Percentiles rank a stretch among this genome's conserved stretches.
Evolutionary conservation across 2,888 invertebrate genomes (phyloP).

Genomic region (Drosophila fungiperda): DNA sequence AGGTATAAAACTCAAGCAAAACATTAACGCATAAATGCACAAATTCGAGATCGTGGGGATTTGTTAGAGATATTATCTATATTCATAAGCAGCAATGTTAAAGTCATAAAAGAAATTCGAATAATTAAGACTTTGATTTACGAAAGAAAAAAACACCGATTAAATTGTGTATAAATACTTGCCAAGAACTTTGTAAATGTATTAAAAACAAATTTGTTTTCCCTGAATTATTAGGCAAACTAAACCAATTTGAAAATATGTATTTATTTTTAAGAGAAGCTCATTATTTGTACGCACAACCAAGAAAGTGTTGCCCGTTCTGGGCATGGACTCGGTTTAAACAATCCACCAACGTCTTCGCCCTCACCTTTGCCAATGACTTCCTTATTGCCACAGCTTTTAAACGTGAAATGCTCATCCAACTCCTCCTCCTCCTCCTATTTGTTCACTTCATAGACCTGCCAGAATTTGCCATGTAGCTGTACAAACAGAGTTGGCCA

Average conservation of each 20-base stretch:
- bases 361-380: conserved; percentile 6
- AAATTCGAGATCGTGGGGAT: neutral
- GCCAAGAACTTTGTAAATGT: neutral
- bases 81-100: neutral
- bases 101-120: neutral
- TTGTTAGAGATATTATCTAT: neutral
- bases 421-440: conserved; percentile 19
- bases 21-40: neutral
- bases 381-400: conserved; percentile 2
- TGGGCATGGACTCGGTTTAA: neutral
- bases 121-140: neutral
- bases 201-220: neutral
- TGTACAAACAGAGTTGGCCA: neutral
- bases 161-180: neutral
- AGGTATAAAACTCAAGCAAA: neutral
- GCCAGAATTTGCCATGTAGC: neutral
- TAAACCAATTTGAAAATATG: neutral
- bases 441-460: conserved; percentile 20
- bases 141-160: neutral
- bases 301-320: neutral
- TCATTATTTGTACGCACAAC: neutral
- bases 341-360: conserved; percentile 6
- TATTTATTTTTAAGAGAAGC: neutral
- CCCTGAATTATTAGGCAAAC: neutral
- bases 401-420: conserved; percentile 12